These are phyloP conservation scores for Ectropis grisescens DNA, from an alignment of 1,140 invertebrate genomes.

Conservation along the genomic window DNA sequence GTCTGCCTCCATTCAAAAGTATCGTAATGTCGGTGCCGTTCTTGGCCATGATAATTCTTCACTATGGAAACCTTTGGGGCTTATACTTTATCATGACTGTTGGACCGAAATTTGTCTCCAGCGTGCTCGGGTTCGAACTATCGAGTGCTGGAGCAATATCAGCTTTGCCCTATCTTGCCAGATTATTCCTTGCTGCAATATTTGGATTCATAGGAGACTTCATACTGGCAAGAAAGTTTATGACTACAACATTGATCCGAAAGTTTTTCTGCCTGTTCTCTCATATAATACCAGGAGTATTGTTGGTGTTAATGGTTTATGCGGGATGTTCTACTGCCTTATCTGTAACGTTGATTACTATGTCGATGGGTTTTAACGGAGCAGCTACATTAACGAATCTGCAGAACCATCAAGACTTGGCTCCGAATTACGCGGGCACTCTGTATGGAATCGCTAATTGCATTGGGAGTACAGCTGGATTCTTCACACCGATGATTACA, in stretches of 20 bases:
- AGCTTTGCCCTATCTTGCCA: conserved; percentile 78
- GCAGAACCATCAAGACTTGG: conserved; percentile 88
- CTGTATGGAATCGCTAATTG: conserved; percentile 83
- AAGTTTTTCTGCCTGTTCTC: conserved; percentile 80
- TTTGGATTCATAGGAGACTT: conserved; percentile 78
- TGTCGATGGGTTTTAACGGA: conserved; percentile 85
- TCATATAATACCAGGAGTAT: conserved; percentile 78
- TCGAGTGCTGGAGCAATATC: conserved; percentile 79
- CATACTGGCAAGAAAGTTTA: conserved; percentile 70
- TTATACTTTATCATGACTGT: conserved; percentile 88
- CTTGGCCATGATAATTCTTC: conserved; percentile 75
- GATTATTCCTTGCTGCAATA: conserved; percentile 74
- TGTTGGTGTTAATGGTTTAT: conserved; percentile 76
- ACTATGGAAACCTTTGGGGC: conserved; percentile 84
- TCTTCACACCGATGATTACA: conserved; percentile 80
- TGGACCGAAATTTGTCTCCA: conserved; percentile 89
- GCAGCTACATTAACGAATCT: conserved; percentile 86
- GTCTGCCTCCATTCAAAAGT: conserved; percentile 70
- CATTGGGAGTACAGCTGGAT: conserved; percentile 79
- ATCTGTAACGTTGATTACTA: conserved; percentile 77
- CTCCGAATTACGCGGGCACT: conserved; percentile 83
- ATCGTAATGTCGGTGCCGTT: conserved; percentile 78
- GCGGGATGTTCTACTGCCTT: conserved; percentile 75
- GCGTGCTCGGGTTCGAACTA: conserved; percentile 86
- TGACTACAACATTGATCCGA: conserved; percentile 75